Evolutionary conservation across 2,797 vertebrate species (phyloP).

Genomic region (Smutsia gigantea): DNA sequence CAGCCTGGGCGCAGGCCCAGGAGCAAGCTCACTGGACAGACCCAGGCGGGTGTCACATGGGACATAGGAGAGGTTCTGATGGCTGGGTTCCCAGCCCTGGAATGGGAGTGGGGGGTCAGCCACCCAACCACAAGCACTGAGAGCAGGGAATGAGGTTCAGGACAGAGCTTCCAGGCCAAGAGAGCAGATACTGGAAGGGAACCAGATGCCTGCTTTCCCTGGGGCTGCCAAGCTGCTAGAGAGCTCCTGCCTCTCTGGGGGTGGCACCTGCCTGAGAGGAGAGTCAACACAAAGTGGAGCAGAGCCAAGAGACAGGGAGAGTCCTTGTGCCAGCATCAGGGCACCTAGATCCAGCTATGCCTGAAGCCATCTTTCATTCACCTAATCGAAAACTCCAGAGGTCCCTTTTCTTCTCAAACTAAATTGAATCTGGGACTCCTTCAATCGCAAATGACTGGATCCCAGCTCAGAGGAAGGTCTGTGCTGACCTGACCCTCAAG

Average conservation of each 20-base stretch:
- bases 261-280: not conserved
- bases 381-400: not conserved
- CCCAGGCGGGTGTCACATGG: not conserved
- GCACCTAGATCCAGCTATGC: not conserved
- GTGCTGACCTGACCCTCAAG: no score
- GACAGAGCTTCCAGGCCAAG: not conserved
- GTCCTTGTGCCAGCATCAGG: no score
- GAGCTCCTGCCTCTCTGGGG: not conserved
- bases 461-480: not conserved
- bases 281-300: fast-evolving
- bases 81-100: not conserved
- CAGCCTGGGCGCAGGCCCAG: not conserved
- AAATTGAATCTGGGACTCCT: not conserved
- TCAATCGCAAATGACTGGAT: not conserved
- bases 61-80: not conserved
- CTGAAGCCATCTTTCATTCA: not conserved
- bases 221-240: not conserved
- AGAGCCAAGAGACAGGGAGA: not conserved
- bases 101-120: not conserved
- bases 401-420: not conserved
- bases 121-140: not conserved
- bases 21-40: no score
- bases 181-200: not conserved
- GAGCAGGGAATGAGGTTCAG: not conserved
- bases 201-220: not conserved